Percentiles rank a stretch among this genome's conserved stretches.
Conservation (phyloP, 2,888 invertebrate genomes). For the Synanthedon formicaeformis region DNA sequence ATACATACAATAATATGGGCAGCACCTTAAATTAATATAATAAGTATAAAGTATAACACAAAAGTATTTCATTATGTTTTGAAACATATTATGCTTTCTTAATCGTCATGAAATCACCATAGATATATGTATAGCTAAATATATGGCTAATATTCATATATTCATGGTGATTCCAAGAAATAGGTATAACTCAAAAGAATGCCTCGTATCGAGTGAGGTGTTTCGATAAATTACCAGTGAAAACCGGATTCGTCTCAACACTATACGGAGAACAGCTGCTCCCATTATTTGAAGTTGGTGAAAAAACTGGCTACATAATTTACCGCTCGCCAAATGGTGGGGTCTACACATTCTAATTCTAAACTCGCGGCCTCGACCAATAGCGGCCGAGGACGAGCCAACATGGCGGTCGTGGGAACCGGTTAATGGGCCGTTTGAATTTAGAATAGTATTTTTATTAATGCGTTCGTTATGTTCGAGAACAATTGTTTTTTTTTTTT, state of each 20-base stretch:
- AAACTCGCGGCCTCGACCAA: constrained; percentile 65
- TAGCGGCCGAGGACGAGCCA: constrained; percentile 64
- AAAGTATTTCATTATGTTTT: no score
- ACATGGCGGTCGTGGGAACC: constrained; percentile 70
- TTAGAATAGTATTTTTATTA: constrained; percentile 69
- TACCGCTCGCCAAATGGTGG: constrained; percentile 68
- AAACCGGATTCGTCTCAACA: not conserved
- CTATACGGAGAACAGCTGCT: constrained; percentile 34
- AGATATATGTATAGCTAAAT: no score
- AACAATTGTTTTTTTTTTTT: constrained; percentile 51
- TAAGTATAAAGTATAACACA: no score
- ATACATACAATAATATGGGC: no score
- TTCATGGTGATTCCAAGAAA: no score
- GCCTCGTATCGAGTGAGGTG: no score
- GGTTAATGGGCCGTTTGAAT: constrained; percentile 68
- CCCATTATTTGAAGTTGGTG: constrained; percentile 53
- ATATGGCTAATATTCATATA: no score
- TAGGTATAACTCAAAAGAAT: no score
- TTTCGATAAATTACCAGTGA: no score
- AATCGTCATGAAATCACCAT: no score
- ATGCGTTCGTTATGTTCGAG: constrained; percentile 39
- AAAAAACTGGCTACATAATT: constrained; percentile 59
- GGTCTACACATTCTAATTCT: constrained; percentile 70
- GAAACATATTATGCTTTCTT: no score
- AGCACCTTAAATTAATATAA: no score